Conservation (phyloP, 2,113 vertebrate species). For the Seriola dumerili region DNA sequence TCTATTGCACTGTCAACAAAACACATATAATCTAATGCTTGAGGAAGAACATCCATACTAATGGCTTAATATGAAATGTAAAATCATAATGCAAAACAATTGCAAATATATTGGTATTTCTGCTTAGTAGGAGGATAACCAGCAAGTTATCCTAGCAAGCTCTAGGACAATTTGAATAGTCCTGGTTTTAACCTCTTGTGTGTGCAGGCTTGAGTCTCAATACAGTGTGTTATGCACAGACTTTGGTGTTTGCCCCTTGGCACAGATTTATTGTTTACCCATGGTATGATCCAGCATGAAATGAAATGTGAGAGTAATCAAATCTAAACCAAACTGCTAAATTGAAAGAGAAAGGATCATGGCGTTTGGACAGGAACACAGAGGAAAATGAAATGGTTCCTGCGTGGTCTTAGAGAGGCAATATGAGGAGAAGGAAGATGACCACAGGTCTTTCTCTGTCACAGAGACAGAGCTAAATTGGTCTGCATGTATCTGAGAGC, state of each 20-base stretch:
- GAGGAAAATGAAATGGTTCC: background rate
- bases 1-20: background rate
- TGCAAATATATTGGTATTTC: constrained; percentile 21
- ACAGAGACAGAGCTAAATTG: constrained; percentile 72
- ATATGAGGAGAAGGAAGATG: constrained; percentile 43
- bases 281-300: constrained; percentile 7
- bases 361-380: background rate
- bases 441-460: constrained; percentile 57
- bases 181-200: background rate
- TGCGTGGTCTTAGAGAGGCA: constrained; percentile 21
- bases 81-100: constrained; percentile 36
- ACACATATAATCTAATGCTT: background rate
- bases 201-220: background rate
- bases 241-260: background rate
- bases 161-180: background rate
- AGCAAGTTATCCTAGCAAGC: background rate
- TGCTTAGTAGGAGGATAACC: constrained; percentile 6
- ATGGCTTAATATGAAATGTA: constrained; percentile 7
- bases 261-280: background rate
- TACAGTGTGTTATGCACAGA: background rate
- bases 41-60: background rate
- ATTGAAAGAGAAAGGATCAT: background rate
- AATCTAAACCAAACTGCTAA: background rate
- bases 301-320: background rate
- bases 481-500: constrained; percentile 63